Base-by-base conservation (phyloP, 1,140 invertebrate genomes). In the Listronotus bonariensis region DNA sequence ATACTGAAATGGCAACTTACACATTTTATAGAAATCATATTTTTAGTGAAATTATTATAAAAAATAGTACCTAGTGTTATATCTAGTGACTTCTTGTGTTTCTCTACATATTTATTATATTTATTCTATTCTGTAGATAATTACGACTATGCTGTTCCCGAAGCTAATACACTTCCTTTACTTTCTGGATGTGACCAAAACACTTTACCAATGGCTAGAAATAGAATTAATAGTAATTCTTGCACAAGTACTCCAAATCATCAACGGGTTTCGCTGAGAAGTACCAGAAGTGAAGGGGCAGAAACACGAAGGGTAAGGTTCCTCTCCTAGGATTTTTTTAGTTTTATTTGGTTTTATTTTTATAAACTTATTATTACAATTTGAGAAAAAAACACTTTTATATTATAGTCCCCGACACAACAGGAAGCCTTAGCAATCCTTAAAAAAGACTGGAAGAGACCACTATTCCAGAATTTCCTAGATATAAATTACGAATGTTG, bases 401-500 rank as follows among this genome's bases (percentile, higher is more conserved):
- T 20, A n/a, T n/a, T n/a, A 45, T 18, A 90, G 88, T 87, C 87
- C 57, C 85, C 85, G 66, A 89, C 85, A 68, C 88, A 89, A 78
- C 86, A 88, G 76, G 89, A 90, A 77, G 85, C 89, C 63, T 79
- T 90, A 56, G 82, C 82, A 49, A 87, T 89, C 42, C 79, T 90
- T 69, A 88, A 88, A 79, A 84, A 75, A 83, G 88, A 53, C 78
- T 91, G 68, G 87, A 90, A 77, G 86, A 86, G 59, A 88, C 86
- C 17, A 84, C 84, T 56, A 86, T 91, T 45, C 85, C 87, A 66
- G 90, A 95, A 82, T 92, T 95, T 79, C 91, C 92, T 62, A 82
- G 92, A 69, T 91, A 93, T 78, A 84, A 91, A 74, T 85, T 96
- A 34, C 83, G 91, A 65, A 93, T 95, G 87, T 84, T 95, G 57